A percentile compares a stretch with the other conserved stretches of the same genome.
Evolutionary conservation across 2,888 invertebrate genomes (phyloP).

Genomic region (Coecobrya sp.): DNA sequence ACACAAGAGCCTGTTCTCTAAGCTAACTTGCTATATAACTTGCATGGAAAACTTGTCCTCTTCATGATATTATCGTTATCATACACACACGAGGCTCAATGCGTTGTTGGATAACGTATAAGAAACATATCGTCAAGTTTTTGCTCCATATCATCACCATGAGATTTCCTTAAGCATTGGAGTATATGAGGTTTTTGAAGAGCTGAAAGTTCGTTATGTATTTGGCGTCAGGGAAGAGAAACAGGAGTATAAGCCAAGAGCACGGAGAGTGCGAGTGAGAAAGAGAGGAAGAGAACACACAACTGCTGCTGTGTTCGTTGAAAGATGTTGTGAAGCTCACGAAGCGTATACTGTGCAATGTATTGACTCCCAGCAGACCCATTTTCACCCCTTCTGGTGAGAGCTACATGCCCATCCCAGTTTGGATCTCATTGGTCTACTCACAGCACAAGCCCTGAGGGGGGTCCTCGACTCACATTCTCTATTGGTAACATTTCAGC

Average conservation of each 20-base stretch:
- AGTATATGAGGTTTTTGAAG: slow-evolving; percentile 31
- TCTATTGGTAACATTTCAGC: slow-evolving; percentile 81
- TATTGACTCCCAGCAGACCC: slow-evolving; percentile 82
- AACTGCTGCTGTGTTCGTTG: slow-evolving; percentile 69
- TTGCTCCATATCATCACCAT: slow-evolving; percentile 80
- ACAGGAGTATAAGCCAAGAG: background rate
- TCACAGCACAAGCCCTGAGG: slow-evolving; percentile 75
- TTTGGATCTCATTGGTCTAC: slow-evolving; percentile 80
- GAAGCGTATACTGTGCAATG: slow-evolving; percentile 32
- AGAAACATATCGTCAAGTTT: slow-evolving; percentile 50
- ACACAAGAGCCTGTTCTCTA: slow-evolving; percentile 46
- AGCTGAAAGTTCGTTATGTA: slow-evolving; percentile 41
- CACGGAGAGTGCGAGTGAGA: slow-evolving; percentile 6
- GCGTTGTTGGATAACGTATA: slow-evolving; percentile 38
- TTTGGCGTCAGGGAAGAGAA: slow-evolving; percentile 21
- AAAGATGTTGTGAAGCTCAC: slow-evolving; percentile 69
- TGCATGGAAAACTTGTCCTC: slow-evolving; percentile 57
- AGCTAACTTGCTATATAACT: slow-evolving; percentile 32
- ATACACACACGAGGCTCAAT: background rate
- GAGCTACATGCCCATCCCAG: slow-evolving; percentile 75
- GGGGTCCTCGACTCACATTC: slow-evolving; percentile 81
- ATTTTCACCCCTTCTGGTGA: slow-evolving; percentile 83
- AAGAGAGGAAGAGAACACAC: background rate
- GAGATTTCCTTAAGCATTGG: slow-evolving; percentile 73
- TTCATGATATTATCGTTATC: slow-evolving; percentile 12